Conservation (phyloP, 2,888 invertebrate species). For the Hipparchia sbordonii region DNA sequence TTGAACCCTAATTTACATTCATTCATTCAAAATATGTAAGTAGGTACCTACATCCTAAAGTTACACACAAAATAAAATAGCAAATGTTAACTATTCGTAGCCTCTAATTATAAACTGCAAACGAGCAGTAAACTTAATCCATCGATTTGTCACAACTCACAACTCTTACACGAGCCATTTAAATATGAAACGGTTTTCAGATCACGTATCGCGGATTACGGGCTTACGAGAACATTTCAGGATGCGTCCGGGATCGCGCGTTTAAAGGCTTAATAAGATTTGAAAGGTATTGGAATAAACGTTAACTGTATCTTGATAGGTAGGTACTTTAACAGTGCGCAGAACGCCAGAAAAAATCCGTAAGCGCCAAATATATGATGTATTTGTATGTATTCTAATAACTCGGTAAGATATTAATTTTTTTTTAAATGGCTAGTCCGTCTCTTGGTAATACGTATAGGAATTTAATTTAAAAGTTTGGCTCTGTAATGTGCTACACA, state of each 20-base stretch:
- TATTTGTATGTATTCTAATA: too few species aligned
- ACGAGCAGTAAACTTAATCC: neutral
- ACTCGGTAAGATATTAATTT: too few species aligned
- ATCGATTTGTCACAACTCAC: slow-evolving; percentile 14
- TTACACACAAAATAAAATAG: neutral
- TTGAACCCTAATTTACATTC: too few species aligned
- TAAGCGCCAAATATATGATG: too few species aligned
- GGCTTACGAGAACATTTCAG: slow-evolving; percentile 44
- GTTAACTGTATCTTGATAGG: neutral
- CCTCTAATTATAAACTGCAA: neutral
- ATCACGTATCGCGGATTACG: slow-evolving; percentile 49
- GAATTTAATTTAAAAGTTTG: too few species aligned
- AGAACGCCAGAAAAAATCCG: too few species aligned
- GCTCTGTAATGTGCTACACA: too few species aligned
- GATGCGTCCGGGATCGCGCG: slow-evolving; percentile 33
- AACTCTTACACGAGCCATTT: slow-evolving; percentile 5
- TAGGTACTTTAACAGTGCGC: too few species aligned
- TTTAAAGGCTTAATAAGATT: slow-evolving; percentile 33
- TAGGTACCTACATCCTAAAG: neutral
- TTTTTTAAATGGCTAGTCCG: too few species aligned
- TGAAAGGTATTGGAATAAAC: slow-evolving; percentile 18
- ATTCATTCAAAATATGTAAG: too few species aligned
- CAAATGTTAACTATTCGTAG: neutral
- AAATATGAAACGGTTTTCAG: neutral
- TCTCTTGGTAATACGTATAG: too few species aligned